A percentile compares a stretch with the other conserved stretches of the same genome.
Conservation (phyloP, 2,888 invertebrate species). For the Griposia aprilina region DNA sequence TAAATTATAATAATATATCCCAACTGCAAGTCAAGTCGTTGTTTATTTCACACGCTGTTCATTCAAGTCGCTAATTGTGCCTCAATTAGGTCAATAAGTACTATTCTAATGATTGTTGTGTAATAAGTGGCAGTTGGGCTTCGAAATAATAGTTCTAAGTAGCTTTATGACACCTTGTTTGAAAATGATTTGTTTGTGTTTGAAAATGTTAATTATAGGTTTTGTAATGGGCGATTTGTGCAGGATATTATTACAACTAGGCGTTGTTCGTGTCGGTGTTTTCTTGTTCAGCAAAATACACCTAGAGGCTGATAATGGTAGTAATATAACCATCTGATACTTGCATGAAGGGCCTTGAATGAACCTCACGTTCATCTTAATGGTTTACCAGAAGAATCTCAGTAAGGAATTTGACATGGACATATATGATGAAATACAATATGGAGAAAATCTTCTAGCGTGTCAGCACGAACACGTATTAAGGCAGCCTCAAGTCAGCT, state of each 20-base stretch:
- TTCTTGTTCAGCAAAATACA: not conserved
- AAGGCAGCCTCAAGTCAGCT: no score
- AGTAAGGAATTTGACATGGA: not conserved
- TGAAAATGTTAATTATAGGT: slow-evolving; percentile 4
- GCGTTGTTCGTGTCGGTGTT: not conserved
- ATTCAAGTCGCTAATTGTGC: slow-evolving; percentile 53
- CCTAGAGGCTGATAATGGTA: not conserved
- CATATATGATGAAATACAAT: not conserved
- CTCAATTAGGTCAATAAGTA: slow-evolving; percentile 60
- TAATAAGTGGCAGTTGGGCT: slow-evolving; percentile 26
- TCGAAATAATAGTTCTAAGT: slow-evolving; percentile 36
- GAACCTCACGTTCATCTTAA: not conserved
- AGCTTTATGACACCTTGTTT: slow-evolving; percentile 37
- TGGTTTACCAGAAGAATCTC: not conserved
- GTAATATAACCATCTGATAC: not conserved
- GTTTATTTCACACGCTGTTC: slow-evolving; percentile 59
- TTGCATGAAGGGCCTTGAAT: not conserved
- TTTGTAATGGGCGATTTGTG: not conserved
- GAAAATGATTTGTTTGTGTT: slow-evolving; percentile 45
- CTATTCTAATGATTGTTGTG: slow-evolving; percentile 54
- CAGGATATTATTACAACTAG: not conserved
- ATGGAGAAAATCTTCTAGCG: not conserved
- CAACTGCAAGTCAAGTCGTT: slow-evolving; percentile 35
- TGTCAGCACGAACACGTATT: no score
- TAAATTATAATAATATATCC: slow-evolving; percentile 35